phyloP scores from a whole-genome alignment of 2,888 invertebrate genomes.

The Lacanobia wlatinum region DNA sequence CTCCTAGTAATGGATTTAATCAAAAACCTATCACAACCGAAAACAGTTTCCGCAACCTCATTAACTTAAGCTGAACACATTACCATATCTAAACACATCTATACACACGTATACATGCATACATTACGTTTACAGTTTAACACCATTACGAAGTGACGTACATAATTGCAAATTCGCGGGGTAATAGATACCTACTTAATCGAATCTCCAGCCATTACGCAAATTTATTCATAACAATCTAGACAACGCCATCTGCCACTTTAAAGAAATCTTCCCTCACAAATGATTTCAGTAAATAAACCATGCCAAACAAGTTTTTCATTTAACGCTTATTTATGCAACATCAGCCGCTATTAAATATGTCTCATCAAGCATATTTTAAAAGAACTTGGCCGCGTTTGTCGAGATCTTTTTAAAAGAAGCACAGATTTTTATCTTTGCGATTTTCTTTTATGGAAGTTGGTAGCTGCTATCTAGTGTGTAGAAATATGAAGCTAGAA shows the following conservation, averaged over 20 bases:
- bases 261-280: slow-evolving; percentile 35
- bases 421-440: slow-evolving; percentile 40
- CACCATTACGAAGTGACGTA: slow-evolving; percentile 54
- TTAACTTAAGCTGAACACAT: slow-evolving; percentile 61
- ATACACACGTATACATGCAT: slow-evolving; percentile 12
- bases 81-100: slow-evolving; percentile 58
- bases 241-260: slow-evolving; percentile 41
- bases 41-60: slow-evolving; percentile 59
- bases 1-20: slow-evolving; percentile 56
- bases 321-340: slow-evolving; percentile 53
- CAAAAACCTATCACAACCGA: slow-evolving; percentile 55
- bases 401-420: slow-evolving; percentile 31
- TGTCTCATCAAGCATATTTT: slow-evolving; percentile 59
- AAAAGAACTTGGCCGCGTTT: slow-evolving; percentile 26
- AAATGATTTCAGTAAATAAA: slow-evolving; percentile 58
- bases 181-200: slow-evolving; percentile 69
- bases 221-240: slow-evolving; percentile 72
- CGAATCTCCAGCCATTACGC: slow-evolving; percentile 72
- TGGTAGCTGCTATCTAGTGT: slow-evolving; percentile 11
- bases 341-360: slow-evolving; percentile 50
- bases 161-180: slow-evolving; percentile 62
- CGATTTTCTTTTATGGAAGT: slow-evolving; percentile 31
- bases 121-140: slow-evolving; percentile 52
- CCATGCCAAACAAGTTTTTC: slow-evolving; percentile 36
- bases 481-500: slow-evolving; percentile 14